Conservation (phyloP, 2,113 vertebrate species). For the Rhinichthys klamathensis region DNA sequence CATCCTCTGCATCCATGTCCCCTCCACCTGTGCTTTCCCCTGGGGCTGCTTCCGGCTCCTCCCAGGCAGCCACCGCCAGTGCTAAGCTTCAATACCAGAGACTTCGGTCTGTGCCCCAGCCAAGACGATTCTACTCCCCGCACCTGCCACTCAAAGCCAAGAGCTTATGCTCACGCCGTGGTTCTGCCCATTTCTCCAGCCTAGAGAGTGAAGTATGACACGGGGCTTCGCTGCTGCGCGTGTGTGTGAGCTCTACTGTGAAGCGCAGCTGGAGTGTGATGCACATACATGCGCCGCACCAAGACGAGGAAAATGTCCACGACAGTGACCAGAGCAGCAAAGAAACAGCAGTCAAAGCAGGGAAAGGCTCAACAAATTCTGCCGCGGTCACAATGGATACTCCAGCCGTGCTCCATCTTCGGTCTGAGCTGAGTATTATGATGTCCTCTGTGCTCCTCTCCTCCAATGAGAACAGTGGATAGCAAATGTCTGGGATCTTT, state of each 20-base stretch:
- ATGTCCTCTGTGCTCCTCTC: slow-evolving; percentile 80
- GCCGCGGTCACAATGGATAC: slow-evolving; percentile 44
- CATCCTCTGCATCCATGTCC: slow-evolving; percentile 75
- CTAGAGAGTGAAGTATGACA: slow-evolving; percentile 95
- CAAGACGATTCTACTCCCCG: slow-evolving; percentile 80
- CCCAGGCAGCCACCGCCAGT: slow-evolving; percentile 72
- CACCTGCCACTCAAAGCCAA: slow-evolving; percentile 84
- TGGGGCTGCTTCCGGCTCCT: slow-evolving; percentile 52
- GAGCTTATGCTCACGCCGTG: slow-evolving; percentile 87
- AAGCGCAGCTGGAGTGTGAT: slow-evolving; percentile 76
- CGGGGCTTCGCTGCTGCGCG: slow-evolving; percentile 75
- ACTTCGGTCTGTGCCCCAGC: slow-evolving; percentile 81
- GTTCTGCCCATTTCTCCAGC: slow-evolving; percentile 93
- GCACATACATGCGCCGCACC: slow-evolving; percentile 70
- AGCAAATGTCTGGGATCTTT: slow-evolving; percentile 70
- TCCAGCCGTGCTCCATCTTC: slow-evolving; percentile 69
- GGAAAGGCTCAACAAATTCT: slow-evolving; percentile 28
- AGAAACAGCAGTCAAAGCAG: slow-evolving; percentile 53
- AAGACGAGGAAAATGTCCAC: slow-evolving; percentile 67
- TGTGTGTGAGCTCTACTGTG: slow-evolving; percentile 76
- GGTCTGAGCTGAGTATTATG: slow-evolving; percentile 80
- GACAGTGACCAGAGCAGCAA: slow-evolving; percentile 58
- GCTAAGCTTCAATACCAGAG: slow-evolving; percentile 84
- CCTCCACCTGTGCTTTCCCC: slow-evolving; percentile 65
- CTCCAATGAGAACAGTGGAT: slow-evolving; percentile 77